Evolutionary conservation across 2,888 invertebrate species (phyloP), one percentile per base, ranked within the genome.

Genomic region (Aquatica leii): DNA sequence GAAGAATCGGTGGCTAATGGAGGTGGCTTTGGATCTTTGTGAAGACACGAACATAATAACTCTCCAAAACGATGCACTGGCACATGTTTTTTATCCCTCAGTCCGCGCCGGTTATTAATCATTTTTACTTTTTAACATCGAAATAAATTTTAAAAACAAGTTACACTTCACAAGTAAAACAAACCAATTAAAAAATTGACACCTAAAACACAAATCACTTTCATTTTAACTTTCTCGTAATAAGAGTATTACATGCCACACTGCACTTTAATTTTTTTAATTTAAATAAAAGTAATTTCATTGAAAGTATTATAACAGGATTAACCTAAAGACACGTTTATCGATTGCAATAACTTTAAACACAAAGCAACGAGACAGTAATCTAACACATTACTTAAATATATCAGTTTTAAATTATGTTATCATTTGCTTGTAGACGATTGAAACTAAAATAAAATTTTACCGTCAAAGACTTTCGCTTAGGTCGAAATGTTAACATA

Each of bases 11-110:
- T 51, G 24, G 58, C 46, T 15, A 55, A 51, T 3, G 54, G 12
- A 0, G 54, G 56, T 0, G 65, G 61, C 49, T 67, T 63, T 0
- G 66, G 62, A 35, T 61, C 67, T 1, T 63, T 61, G 37, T 70
- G 71, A 15, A 72, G 65, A 59, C 75, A 74, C 21, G 68, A 69
- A 65, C 74, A 73, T 62, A 72, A 65, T 35, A 71, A 62, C 41
- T 74, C 71, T 11, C 71, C 72, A 49, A 74, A 64, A 34, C 67
- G 69, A 1, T 72, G 73, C 40, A 73, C 62, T 5, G 72, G 74
- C n/a, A 74, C 60, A 12, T 65, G 64, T 59, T 73, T 74, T 43
- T 69, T 70, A n/a, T 63, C 59, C 21, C 43, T 48, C 21, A 34
- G 14, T 11, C 62, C 66, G 9, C 66, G 59, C 3, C 35, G 37